Evolutionary conservation across 53 echinoderm and acorn worm genomes (phyloP), one percentile per base, ranked within the genome.

Genomic region (Astropecten irregularis): DNA sequence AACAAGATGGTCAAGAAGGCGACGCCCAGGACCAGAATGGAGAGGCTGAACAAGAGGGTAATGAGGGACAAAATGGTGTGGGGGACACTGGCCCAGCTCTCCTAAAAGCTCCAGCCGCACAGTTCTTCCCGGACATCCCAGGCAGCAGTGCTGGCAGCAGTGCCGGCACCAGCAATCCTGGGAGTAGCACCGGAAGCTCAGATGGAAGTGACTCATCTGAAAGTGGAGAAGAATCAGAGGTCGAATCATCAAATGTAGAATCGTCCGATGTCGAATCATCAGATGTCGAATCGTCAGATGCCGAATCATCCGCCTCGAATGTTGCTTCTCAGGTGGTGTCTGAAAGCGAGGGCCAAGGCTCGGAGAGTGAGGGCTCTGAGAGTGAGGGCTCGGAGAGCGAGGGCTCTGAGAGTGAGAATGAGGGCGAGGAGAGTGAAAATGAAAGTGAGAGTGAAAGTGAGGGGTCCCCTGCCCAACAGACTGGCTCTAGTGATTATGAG

Each of bases 121-220:
- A 71, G n/a, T 71, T 71, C 50, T 71, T 71, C 48, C 69, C 69
- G 18, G 71, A 51, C 0, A n/a, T 71, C 49, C 48, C 69, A 10
- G 71, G 53, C 32, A 51, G 51, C 5, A 71, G 52, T 21, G 29
- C 4, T 10, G 59, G 59, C 31, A 27, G 54, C 22, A n/a, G n/a
- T n/a, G 54, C 0, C 19, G 54, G 54, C 18, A 18, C 25, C 18
- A 11, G 56, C 18, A 18, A n/a, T n/a, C 32, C 29, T 49, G 69
- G 32, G 18, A 28, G 47, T 8, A 28, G 71, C 25, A 22, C 23
- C 18, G 71, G 69, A 25, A 49, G 69, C 2, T 22, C 29, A 4
- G 68, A 8, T 0, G 68, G 13, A 26, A 10, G 18, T 21, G 68
- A 40, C 28, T 39, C 44, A 25, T 1, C 46, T 18, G 68, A 40